phyloP scores from a whole-genome alignment of 2,113 vertebrate genomes.

The Carassius gibelio region DNA sequence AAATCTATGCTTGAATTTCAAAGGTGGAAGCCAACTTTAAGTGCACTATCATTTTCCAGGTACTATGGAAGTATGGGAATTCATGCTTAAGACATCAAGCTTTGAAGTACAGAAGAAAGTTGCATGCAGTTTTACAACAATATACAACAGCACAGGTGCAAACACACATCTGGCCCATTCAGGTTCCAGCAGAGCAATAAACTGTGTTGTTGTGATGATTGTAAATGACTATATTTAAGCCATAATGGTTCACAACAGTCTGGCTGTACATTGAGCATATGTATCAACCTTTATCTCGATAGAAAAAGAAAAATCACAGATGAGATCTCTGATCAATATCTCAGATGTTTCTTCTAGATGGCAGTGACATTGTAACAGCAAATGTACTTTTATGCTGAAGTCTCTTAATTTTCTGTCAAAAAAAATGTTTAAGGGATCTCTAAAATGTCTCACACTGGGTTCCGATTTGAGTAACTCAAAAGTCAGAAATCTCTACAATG shows the following conservation, averaged over 20 bases:
- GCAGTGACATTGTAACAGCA: too few species aligned
- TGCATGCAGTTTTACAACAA: background rate
- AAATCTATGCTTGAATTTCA: background rate
- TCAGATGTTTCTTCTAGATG: too few species aligned
- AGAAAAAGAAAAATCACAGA: too few species aligned
- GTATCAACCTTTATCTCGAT: background rate
- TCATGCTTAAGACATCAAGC: background rate
- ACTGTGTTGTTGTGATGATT: background rate
- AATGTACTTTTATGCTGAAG: too few species aligned
- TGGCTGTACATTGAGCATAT: background rate
- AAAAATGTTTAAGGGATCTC: too few species aligned
- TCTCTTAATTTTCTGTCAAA: too few species aligned
- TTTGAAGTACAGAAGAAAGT: background rate
- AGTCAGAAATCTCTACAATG: too few species aligned
- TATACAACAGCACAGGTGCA: background rate
- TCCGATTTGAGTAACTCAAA: too few species aligned
- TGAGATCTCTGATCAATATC: too few species aligned
- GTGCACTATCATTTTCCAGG: background rate
- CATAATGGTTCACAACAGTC: background rate
- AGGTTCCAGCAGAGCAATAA: background rate
- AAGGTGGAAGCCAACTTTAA: background rate
- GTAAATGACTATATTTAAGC: background rate
- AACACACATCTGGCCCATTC: background rate
- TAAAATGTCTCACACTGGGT: too few species aligned
- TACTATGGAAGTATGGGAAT: background rate